phyloP scores from a whole-genome alignment of 2,113 vertebrate genomes.

The Pundamilia nyererei region DNA sequence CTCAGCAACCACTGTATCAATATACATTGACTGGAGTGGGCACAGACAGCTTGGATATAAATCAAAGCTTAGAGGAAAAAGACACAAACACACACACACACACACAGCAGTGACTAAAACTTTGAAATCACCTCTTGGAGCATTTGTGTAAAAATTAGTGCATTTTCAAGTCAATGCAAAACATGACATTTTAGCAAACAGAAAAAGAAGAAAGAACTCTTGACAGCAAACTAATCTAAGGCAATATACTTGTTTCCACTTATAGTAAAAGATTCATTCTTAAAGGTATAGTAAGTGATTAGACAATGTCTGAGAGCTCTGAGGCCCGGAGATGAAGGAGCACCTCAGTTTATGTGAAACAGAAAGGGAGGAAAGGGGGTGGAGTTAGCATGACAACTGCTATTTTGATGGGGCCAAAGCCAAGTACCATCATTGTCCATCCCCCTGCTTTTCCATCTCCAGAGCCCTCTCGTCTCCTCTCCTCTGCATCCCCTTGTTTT shows the following conservation, averaged over 20 bases:
- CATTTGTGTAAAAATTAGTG: background rate
- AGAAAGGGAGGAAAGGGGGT: background rate
- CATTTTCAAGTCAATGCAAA: background rate
- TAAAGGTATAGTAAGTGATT: background rate
- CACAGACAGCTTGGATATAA: background rate
- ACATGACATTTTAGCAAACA: background rate
- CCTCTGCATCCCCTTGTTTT: background rate
- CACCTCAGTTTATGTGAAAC: background rate
- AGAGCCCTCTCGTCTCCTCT: background rate
- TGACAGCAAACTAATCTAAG: background rate
- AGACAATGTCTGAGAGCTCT: background rate
- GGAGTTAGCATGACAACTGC: conserved; percentile 57
- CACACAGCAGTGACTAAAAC: background rate
- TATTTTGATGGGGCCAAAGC: conserved; percentile 61
- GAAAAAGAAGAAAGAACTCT: background rate
- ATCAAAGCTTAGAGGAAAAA: background rate
- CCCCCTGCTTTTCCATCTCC: conserved; percentile 33
- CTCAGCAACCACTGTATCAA: conserved; percentile 17
- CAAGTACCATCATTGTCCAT: conserved; percentile 29
- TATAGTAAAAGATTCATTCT: background rate
- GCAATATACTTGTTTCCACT: background rate
- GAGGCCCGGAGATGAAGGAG: conserved; percentile 35
- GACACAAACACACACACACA: background rate
- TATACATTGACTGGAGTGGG: background rate
- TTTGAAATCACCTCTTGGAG: background rate